Evolutionary conservation across 2,797 vertebrate species (phyloP).

Genomic region (Microchirus variegatus): DNA sequence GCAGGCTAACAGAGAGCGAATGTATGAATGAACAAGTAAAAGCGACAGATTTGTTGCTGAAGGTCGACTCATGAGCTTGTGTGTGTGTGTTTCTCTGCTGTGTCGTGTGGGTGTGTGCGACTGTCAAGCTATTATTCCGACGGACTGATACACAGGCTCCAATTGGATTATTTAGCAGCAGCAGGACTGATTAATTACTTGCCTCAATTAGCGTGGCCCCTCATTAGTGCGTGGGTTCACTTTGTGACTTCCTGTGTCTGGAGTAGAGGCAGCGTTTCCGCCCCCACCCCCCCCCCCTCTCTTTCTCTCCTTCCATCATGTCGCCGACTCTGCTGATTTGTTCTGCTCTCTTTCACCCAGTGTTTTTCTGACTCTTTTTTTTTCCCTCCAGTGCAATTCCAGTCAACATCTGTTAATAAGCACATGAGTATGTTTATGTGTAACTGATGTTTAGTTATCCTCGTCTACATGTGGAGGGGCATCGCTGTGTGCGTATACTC

Average conservation of each 20-base stretch:
- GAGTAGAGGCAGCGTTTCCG: constrained; percentile 1
- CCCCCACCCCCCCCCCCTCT: background rate
- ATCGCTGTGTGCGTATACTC: constrained; percentile 14
- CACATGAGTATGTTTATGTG: constrained; percentile 8
- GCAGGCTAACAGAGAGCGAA: too few species aligned
- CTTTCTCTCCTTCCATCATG: too few species aligned
- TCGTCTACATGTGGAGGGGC: background rate
- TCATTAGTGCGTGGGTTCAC: constrained; percentile 55
- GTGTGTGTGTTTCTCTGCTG: background rate
- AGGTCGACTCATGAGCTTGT: background rate
- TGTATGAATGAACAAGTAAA: too few species aligned
- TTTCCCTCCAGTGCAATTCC: constrained; percentile 17
- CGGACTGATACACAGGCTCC: constrained; percentile 22
- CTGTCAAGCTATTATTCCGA: constrained; percentile 32
- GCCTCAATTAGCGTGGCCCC: constrained; percentile 44
- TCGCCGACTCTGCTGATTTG: constrained; percentile 7
- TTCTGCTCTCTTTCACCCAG: constrained; percentile 1
- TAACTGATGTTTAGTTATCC: constrained; percentile 7
- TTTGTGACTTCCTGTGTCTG: constrained; percentile 32
- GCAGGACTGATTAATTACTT: constrained; percentile 56
- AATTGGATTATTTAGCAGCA: constrained; percentile 49
- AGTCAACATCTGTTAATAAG: constrained; percentile 39
- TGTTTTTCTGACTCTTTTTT: constrained; percentile 10
- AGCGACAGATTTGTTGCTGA: too few species aligned
- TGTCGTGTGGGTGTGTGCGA: constrained; percentile 8